Conservation (phyloP, 2,888 invertebrate genomes). For the Oligia strigilis region DNA sequence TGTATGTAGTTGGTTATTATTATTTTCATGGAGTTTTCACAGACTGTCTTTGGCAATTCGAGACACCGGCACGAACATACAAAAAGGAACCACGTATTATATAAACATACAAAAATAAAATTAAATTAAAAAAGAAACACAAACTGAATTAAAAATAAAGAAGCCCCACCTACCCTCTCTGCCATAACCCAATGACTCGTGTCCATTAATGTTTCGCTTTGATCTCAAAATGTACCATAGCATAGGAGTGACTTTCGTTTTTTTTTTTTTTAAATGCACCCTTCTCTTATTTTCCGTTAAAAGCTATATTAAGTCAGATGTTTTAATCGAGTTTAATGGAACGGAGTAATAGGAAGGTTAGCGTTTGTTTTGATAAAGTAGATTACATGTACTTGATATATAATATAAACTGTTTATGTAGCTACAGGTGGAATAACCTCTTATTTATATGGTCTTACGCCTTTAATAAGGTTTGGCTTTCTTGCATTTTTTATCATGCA, state of each 20-base stretch:
- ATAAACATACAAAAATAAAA: neutral
- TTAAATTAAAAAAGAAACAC: conserved; percentile 9
- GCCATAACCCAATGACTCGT: conserved; percentile 39
- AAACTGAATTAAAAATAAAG: conserved; percentile 46
- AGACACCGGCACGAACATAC: neutral
- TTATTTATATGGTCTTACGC: neutral
- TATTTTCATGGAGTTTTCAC: neutral
- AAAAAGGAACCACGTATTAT: neutral
- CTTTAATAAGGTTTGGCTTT: neutral
- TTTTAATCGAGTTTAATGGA: conserved; percentile 53
- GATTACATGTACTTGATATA: neutral
- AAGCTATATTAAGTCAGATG: conserved; percentile 60
- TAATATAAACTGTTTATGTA: neutral
- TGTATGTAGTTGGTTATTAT: neutral
- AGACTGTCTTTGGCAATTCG: too few relatives aligned
- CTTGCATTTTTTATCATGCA: neutral
- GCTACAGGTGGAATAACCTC: too few relatives aligned
- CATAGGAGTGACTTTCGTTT: conserved; percentile 73
- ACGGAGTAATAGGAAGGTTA: conserved; percentile 19
- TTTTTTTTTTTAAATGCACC: conserved; percentile 53
- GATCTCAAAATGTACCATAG: conserved; percentile 69
- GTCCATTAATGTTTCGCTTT: conserved; percentile 75
- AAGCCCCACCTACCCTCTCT: conserved; percentile 33
- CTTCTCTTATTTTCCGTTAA: conserved; percentile 60
- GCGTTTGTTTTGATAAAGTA: conserved; percentile 35